Evolutionary conservation across 2,888 invertebrate species (phyloP).

Genomic region (Lasioglossum villosulum): DNA sequence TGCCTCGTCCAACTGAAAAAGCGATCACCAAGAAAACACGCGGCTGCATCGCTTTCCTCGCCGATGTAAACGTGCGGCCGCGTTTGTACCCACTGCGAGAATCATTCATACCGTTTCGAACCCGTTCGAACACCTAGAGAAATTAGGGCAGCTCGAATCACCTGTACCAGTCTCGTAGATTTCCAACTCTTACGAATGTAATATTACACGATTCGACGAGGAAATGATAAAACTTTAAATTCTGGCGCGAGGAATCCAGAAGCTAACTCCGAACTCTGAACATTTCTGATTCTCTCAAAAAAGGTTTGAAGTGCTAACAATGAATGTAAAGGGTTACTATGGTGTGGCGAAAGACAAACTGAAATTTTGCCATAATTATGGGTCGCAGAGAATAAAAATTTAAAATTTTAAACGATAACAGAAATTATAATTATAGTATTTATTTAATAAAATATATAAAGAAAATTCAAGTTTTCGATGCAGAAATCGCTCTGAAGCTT

Average conservation of each 20-base stretch:
- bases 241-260: too few relatives aligned
- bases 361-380: neutral
- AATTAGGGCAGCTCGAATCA: neutral
- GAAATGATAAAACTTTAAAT: too few relatives aligned
- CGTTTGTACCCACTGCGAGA: neutral
- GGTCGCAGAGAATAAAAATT: too few relatives aligned
- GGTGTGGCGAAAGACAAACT: neutral
- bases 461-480: neutral
- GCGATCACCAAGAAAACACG: constrained; percentile 45
- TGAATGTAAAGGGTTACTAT: too few relatives aligned
- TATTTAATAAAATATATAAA: too few relatives aligned
- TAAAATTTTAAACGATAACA: too few relatives aligned
- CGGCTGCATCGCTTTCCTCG: neutral
- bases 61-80: neutral
- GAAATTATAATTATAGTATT: too few relatives aligned
- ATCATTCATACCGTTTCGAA: neutral
- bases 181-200: neutral
- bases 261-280: too few relatives aligned
- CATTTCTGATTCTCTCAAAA: too few relatives aligned
- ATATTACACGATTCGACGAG: too few relatives aligned
- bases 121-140: neutral
- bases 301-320: too few relatives aligned
- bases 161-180: neutral
- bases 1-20: constrained; percentile 49
- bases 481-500: neutral